phyloP scores from a whole-genome alignment of 2,113 vertebrate species.

The Hiodon alosoides region DNA sequence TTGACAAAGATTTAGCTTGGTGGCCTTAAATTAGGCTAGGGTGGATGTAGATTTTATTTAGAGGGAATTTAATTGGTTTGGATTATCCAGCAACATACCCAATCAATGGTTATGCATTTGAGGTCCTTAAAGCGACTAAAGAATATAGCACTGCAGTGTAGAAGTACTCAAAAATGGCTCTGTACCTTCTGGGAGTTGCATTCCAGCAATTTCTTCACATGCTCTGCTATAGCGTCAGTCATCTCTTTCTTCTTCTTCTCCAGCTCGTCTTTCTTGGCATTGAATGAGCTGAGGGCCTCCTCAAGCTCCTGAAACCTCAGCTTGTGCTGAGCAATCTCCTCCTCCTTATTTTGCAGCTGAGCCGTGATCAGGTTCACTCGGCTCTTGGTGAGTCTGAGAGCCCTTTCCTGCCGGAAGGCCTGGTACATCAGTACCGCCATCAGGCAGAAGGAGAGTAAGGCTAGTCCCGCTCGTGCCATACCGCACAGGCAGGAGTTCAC shows the following conservation, averaged over 20 bases:
- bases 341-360: slow-evolving; percentile 43
- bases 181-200: slow-evolving; percentile 49
- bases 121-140: too few species aligned
- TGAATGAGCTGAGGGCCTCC: neutral
- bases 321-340: slow-evolving; percentile 31
- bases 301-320: slow-evolving; percentile 25
- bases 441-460: slow-evolving; percentile 23
- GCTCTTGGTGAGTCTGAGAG: slow-evolving; percentile 7
- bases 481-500: neutral
- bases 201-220: slow-evolving; percentile 7
- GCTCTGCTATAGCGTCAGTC: fast-evolving
- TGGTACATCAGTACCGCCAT: slow-evolving; percentile 39
- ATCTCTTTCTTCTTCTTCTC: slow-evolving; percentile 7
- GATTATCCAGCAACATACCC: too few species aligned
- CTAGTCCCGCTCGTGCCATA: slow-evolving; percentile 16
- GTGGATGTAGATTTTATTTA: too few species aligned
- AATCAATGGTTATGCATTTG: neutral
- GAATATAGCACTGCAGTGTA: too few species aligned
- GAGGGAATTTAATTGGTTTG: too few species aligned
- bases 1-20: too few species aligned
- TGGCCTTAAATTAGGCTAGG: too few species aligned
- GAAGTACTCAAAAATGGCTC: neutral
- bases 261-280: slow-evolving; percentile 14
- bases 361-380: neutral
- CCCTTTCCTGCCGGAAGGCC: slow-evolving; percentile 47